phyloP scores from a whole-genome alignment of 35 echinoderm and acorn worm genomes.

The Acanthaster planci region DNA sequence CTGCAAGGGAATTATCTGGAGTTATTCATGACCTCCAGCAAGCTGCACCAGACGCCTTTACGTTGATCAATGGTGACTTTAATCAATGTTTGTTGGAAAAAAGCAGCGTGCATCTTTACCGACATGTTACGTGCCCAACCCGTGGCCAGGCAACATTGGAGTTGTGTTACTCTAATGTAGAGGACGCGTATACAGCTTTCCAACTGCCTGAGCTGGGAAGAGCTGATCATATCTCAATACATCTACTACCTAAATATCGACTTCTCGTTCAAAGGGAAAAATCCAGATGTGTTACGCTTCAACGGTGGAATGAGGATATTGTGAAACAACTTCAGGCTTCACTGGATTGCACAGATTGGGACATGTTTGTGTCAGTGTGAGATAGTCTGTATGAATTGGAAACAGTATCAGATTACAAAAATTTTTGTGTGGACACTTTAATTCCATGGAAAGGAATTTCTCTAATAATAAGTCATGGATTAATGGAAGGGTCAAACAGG shows the following conservation, averaged over 20 bases:
- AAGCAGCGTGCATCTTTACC: conserved; percentile 24
- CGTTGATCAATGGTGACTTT: conserved; percentile 48
- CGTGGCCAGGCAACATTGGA: conserved; percentile 35
- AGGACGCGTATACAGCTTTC: conserved; percentile 16
- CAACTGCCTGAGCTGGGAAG: conserved; percentile 11
- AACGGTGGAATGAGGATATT: conserved; percentile 18
- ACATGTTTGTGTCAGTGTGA: conserved; percentile 11
- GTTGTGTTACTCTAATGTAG: conserved; percentile 43
- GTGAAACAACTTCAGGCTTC: no score
- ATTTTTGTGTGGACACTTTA: neutral
- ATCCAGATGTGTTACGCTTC: conserved; percentile 34
- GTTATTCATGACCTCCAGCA: conserved; percentile 6
- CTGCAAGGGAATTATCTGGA: neutral
- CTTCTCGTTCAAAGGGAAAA: conserved; percentile 29
- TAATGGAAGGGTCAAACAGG: conserved; percentile 13
- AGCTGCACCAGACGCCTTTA: conserved; percentile 37
- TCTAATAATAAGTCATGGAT: conserved; percentile 44
- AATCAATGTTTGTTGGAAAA: conserved; percentile 43
- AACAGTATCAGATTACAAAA: conserved; percentile 16
- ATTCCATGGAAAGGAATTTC: conserved; percentile 16
- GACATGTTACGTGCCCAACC: conserved; percentile 50
- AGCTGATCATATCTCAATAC: conserved; percentile 38
- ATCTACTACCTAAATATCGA: conserved; percentile 36
- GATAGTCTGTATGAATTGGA: conserved; percentile 24
- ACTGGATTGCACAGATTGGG: conserved; percentile 56